phyloP scores from a whole-genome alignment of 2,797 vertebrate species.

The Dryobates pubescens region DNA sequence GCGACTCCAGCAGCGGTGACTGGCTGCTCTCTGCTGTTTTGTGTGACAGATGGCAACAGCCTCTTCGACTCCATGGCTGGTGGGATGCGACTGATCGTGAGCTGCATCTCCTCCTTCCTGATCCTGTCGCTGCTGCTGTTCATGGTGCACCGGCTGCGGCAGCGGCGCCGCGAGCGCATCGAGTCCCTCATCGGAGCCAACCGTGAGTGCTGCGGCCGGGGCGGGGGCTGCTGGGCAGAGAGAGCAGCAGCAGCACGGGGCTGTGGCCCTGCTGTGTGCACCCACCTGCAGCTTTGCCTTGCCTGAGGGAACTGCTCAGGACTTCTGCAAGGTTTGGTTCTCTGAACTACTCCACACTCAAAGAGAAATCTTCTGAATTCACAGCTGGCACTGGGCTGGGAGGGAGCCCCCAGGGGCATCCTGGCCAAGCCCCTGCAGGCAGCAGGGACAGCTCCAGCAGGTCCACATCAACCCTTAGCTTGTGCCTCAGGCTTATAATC shows the following conservation, averaged over 20 bases:
- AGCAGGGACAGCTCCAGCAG: no score
- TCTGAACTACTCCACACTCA: not conserved
- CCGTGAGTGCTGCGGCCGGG: conserved; percentile 77
- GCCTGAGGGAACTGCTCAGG: not conserved
- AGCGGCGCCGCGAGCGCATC: conserved; percentile 93
- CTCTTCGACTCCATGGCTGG: conserved; percentile 98
- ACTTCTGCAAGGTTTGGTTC: not conserved
- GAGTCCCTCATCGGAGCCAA: conserved; percentile 97
- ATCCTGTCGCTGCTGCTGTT: conserved; percentile 98
- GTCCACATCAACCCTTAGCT: fast-evolving
- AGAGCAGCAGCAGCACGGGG: not conserved
- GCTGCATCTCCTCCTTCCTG: conserved; percentile 98
- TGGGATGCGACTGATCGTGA: conserved; percentile 96
- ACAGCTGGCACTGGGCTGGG: no score
- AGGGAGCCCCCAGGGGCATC: no score
- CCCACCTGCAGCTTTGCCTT: not conserved
- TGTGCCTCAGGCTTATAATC: fast-evolving
- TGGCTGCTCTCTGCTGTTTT: not conserved
- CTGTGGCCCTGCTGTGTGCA: no score
- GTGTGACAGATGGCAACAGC: conserved; percentile 88
- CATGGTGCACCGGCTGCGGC: conserved; percentile 96
- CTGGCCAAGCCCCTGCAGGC: no score
- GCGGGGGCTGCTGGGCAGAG: not conserved
- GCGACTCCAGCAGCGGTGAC: not conserved
- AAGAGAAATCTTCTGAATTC: not conserved